phyloP scores from a whole-genome alignment of 2,888 invertebrate species.

The Cyaniris semiargus region DNA sequence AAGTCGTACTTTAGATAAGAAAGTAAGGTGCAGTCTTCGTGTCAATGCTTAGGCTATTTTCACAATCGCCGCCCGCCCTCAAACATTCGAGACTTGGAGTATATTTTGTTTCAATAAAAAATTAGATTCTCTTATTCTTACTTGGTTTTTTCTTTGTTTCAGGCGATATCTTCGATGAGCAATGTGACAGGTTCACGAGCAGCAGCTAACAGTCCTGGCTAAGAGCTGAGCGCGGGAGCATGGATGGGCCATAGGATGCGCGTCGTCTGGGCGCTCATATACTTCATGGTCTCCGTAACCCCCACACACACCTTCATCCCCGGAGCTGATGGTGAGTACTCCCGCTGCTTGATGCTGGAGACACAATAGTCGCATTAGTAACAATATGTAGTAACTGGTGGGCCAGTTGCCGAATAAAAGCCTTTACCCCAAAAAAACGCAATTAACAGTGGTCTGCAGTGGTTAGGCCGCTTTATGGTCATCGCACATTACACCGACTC shows the following conservation, averaged over 20 bases:
- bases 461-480: no score
- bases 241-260: constrained; percentile 79
- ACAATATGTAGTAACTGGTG: no score
- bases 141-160: not conserved
- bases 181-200: not conserved
- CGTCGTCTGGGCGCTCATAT: constrained; percentile 66
- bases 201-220: not conserved
- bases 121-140: no score
- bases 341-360: not conserved
- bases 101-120: no score
- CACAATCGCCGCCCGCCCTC: no score
- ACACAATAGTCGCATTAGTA: no score
- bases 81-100: no score
- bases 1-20: no score
- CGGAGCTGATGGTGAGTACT: constrained; percentile 67
- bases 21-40: not conserved
- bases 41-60: not conserved
- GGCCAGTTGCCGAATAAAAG: no score
- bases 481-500: no score
- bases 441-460: no score
- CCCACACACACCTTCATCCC: constrained; percentile 64
- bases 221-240: constrained; percentile 61
- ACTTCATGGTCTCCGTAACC: constrained; percentile 62
- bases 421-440: no score
- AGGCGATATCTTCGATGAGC: not conserved